Conservation (phyloP, 2,888 invertebrate species). For the Chesias legatella region DNA sequence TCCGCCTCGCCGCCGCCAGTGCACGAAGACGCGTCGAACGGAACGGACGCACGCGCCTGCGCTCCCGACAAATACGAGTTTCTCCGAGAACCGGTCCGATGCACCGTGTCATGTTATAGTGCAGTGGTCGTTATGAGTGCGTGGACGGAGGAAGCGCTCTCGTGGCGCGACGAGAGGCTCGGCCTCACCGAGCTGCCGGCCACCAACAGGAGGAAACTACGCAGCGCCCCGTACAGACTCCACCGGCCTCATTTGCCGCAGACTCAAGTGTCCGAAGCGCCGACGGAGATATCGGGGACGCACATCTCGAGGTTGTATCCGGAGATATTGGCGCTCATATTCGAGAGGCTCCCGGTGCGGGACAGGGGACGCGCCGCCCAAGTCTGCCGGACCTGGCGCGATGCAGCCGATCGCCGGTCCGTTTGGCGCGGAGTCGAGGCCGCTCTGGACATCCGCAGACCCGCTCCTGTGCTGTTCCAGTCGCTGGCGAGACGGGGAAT, state of each 20-base stretch:
- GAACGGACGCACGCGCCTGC: conserved; percentile 47
- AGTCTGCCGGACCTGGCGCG: conserved; percentile 93
- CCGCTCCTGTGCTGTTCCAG: conserved; percentile 91
- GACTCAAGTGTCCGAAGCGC: conserved; percentile 69
- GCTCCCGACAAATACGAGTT: conserved; percentile 44
- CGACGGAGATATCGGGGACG: conserved; percentile 79
- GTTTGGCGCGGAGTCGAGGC: conserved; percentile 98
- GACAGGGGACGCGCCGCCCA: conserved; percentile 95
- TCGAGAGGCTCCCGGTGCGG: conserved; percentile 91
- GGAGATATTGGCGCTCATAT: conserved; percentile 95
- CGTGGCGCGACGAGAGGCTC: conserved; percentile 72
- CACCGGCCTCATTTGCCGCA: conserved; percentile 82
- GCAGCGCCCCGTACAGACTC: conserved; percentile 83
- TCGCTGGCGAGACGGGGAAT: conserved; percentile 94
- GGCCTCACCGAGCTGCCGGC: conserved; percentile 63
- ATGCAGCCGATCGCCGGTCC: conserved; percentile 94
- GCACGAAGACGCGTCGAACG: conserved; percentile 51
- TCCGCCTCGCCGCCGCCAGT: conserved; percentile 63
- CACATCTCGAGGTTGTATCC: conserved; percentile 95
- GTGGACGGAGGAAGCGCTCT: conserved; percentile 75
- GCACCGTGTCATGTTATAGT: conserved; percentile 68
- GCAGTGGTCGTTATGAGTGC: conserved; percentile 69
- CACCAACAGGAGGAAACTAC: conserved; percentile 73
- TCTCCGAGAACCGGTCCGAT: conserved; percentile 70
- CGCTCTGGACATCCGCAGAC: conserved; percentile 90